A percentile compares a stretch with the other conserved stretches of the same genome.
phyloP scores from a whole-genome alignment of 1,140 invertebrate species.

The Parasteatoda tepidariorum region DNA sequence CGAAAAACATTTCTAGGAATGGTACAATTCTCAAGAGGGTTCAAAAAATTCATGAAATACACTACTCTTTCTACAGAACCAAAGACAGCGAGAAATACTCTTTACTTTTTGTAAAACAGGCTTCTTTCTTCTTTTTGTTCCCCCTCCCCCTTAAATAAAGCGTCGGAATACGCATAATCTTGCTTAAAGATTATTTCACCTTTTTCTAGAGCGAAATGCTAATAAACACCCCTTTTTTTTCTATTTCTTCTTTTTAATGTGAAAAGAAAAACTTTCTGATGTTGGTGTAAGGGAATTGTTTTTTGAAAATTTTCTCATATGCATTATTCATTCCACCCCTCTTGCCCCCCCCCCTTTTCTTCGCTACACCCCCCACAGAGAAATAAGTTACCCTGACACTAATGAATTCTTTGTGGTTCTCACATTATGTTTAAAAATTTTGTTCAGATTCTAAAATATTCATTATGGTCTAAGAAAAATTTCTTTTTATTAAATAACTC shows the following conservation, averaged over 20 bases:
- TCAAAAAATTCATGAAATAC: neutral
- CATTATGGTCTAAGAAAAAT: neutral
- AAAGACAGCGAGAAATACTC: neutral
- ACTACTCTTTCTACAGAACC: neutral
- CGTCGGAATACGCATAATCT: neutral
- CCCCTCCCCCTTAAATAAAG: neutral
- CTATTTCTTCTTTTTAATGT: neutral
- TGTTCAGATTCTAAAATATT: neutral
- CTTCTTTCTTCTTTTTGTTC: neutral
- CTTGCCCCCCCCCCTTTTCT: too few species aligned
- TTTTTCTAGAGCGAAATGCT: neutral
- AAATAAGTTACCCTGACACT: neutral
- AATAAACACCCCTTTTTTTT: neutral
- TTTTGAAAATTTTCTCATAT: neutral
- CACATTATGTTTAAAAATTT: neutral
- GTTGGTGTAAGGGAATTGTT: neutral
- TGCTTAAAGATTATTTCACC: neutral
- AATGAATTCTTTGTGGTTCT: neutral
- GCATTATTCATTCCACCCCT: neutral
- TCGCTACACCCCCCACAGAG: too few species aligned
- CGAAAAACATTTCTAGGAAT: neutral
- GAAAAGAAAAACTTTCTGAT: neutral
- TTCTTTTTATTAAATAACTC: too few species aligned
- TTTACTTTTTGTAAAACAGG: neutral
- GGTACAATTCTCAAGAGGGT: neutral